Evolutionary conservation across 2,797 vertebrate genomes (phyloP).

Genomic region (Enteromius paludinosus): DNA sequence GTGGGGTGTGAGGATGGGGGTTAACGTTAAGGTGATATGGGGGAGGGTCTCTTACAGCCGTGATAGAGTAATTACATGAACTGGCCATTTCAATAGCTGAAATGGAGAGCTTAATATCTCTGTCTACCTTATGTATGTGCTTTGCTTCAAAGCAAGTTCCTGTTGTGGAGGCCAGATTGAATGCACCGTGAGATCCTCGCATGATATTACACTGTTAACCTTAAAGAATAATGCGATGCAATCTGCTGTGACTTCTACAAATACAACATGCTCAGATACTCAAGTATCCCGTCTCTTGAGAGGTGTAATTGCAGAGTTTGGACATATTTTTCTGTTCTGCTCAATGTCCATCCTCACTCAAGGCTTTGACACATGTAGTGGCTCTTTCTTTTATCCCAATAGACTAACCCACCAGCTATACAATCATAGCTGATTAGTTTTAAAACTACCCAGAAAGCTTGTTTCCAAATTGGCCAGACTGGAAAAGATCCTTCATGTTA

Average conservation of each 20-base stretch:
- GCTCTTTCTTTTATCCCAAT: conserved; percentile 71
- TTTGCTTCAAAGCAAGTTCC: conserved; percentile 42
- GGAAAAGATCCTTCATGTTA: conserved; percentile 70
- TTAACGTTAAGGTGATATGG: conserved; percentile 53
- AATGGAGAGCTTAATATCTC: neutral
- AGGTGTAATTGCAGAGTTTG: conserved; percentile 72
- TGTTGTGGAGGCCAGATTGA: neutral
- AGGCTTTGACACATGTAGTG: conserved; percentile 69
- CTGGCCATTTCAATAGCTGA: conserved; percentile 30
- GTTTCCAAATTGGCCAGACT: conserved; percentile 69
- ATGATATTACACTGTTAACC: conserved; percentile 7
- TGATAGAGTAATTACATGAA: conserved; percentile 27
- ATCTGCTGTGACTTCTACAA: conserved; percentile 20
- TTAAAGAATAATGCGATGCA: neutral
- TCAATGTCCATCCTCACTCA: conserved; percentile 67
- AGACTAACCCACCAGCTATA: conserved; percentile 65
- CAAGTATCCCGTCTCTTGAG: conserved; percentile 57
- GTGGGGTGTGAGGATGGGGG: conserved; percentile 47
- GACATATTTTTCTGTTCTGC: conserved; percentile 73
- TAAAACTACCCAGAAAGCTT: conserved; percentile 69
- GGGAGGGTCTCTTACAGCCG: conserved; percentile 41
- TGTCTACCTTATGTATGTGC: too few species aligned
- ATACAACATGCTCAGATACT: conserved; percentile 22
- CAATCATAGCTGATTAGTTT: conserved; percentile 75
- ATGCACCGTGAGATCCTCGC: neutral